Conservation (phyloP, 2,113 vertebrate genomes). For the Anoura caudifer region DNA sequence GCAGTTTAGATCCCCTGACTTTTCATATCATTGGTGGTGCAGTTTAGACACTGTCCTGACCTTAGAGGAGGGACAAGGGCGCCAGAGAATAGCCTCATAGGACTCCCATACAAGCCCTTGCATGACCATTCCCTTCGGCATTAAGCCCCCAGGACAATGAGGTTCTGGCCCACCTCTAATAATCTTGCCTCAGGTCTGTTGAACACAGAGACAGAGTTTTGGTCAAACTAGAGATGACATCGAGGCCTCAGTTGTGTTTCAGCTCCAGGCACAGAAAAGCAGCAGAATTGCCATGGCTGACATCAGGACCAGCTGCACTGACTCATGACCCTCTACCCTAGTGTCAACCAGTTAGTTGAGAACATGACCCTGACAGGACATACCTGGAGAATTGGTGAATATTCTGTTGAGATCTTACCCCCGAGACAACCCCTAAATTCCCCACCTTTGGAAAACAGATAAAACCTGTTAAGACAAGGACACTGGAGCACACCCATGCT, state of each 20-base stretch:
- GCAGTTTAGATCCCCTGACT: background rate
- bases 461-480: background rate
- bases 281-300: background rate
- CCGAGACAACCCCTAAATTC: background rate
- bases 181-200: background rate
- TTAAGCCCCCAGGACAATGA: background rate
- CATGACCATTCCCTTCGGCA: background rate
- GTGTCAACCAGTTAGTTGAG: background rate
- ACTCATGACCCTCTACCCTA: background rate
- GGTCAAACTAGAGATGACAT: background rate
- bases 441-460: background rate
- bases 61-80: background rate
- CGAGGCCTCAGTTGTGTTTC: background rate
- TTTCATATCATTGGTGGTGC: background rate
- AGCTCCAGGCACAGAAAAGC: background rate
- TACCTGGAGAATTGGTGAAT: background rate
- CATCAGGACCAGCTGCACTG: background rate
- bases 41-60: background rate
- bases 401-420: background rate
- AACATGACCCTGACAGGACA: background rate
- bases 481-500: background rate
- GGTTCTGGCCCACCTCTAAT: background rate
- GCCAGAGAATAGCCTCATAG: background rate
- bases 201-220: background rate
- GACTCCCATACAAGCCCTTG: background rate